A percentile compares a stretch with the other conserved stretches of the same genome.
These are phyloP conservation scores for Mamestra brassicae DNA, from an alignment of 2,888 invertebrate genomes.

Conservation along the genomic window DNA sequence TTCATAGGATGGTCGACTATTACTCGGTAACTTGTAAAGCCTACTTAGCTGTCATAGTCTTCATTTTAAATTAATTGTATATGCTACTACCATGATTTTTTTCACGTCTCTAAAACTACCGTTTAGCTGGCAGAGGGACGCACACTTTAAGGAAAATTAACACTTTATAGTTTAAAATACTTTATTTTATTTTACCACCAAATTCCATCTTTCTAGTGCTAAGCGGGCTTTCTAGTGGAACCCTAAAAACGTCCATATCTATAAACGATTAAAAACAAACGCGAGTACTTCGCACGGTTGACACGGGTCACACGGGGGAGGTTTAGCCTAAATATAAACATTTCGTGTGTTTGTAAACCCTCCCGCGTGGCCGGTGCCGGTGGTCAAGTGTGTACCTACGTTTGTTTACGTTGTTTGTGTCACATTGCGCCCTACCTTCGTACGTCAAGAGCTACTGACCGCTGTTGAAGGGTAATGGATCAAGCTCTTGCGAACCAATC, in stretches of 20 bases:
- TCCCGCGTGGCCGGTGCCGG: slow-evolving; percentile 35
- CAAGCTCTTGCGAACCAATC: background rate
- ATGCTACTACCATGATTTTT: too few relatives aligned
- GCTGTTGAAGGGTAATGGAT: slow-evolving; percentile 13
- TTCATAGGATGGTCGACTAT: too few relatives aligned
- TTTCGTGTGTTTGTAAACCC: slow-evolving; percentile 47
- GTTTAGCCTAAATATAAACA: slow-evolving; percentile 61
- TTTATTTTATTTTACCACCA: too few relatives aligned
- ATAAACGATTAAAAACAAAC: slow-evolving; percentile 48
- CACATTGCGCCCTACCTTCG: slow-evolving; percentile 35
- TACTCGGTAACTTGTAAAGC: too few relatives aligned
- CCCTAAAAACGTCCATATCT: slow-evolving; percentile 18
- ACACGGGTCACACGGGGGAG: slow-evolving; percentile 45
- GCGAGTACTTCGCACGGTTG: slow-evolving; percentile 20
- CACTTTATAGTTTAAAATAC: too few relatives aligned
- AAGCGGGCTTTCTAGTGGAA: too few relatives aligned
- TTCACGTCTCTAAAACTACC: too few relatives aligned
- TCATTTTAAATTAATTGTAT: too few relatives aligned
- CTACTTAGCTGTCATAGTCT: too few relatives aligned
- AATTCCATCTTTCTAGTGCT: too few relatives aligned
- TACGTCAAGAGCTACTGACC: slow-evolving; percentile 3
- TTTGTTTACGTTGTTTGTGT: slow-evolving; percentile 29
- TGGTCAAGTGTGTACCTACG: slow-evolving; percentile 9
- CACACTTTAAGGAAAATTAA: too few relatives aligned
- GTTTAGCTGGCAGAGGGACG: too few relatives aligned